phyloP scores from a whole-genome alignment of 2,888 invertebrate genomes.

The Nomada hirtipes region DNA sequence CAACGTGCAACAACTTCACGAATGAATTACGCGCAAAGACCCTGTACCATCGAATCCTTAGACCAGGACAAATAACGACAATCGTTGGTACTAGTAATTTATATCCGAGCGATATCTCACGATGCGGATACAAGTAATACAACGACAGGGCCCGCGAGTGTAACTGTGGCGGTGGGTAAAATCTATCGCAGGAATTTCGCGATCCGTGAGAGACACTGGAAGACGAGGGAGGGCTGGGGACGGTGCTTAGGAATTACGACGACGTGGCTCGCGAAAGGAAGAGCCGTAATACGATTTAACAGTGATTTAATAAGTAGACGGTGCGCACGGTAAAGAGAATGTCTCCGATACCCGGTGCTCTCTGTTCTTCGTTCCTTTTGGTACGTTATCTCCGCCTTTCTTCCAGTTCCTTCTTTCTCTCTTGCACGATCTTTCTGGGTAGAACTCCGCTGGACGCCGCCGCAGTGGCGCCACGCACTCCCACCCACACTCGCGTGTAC shows the following conservation, averaged over 20 bases:
- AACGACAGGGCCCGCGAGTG: conserved; percentile 14
- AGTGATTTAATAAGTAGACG: conserved; percentile 74
- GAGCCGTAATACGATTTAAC: conserved; percentile 67
- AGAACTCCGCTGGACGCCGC: conserved; percentile 78
- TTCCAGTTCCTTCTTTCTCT: conserved; percentile 52
- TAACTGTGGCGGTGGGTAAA: conserved; percentile 19
- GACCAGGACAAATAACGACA: conserved; percentile 41
- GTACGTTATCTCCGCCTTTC: conserved; percentile 61
- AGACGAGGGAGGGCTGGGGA: background rate
- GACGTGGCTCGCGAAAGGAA: conserved; percentile 52
- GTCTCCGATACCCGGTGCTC: conserved; percentile 50
- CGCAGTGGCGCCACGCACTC: conserved; percentile 79
- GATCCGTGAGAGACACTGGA: conserved; percentile 1
- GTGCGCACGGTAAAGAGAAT: conserved; percentile 48
- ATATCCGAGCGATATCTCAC: conserved; percentile 57
- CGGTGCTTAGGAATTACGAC: conserved; percentile 52
- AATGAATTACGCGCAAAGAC: conserved; percentile 35
- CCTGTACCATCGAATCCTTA: conserved; percentile 25
- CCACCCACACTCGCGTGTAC: conserved; percentile 73
- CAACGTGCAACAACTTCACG: conserved; percentile 45
- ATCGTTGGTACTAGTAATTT: conserved; percentile 54
- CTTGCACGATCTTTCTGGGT: conserved; percentile 57
- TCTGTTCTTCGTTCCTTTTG: conserved; percentile 40
- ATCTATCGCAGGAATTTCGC: conserved; percentile 48
- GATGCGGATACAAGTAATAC: conserved; percentile 48